phyloP scores from a whole-genome alignment of 2,113 vertebrate species.

The Sylvietta virens region DNA sequence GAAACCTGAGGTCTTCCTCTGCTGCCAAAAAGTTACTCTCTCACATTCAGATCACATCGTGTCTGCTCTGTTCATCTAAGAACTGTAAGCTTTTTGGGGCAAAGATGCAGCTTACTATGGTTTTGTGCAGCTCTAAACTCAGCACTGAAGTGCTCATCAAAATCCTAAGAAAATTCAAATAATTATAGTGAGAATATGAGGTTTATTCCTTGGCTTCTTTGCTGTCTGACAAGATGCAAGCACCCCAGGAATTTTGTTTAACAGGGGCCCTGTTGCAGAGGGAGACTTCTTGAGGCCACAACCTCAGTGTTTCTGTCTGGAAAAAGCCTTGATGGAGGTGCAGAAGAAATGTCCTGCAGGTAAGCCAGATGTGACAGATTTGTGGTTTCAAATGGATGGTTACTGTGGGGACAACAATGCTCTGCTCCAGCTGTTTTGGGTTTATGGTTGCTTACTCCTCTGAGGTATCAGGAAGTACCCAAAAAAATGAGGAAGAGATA shows the following conservation, averaged over 20 bases:
- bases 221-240: not conserved
- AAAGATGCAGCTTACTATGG: not conserved
- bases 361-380: not conserved
- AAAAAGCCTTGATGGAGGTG: not conserved
- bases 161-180: not conserved
- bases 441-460: not conserved
- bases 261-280: not conserved
- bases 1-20: not conserved
- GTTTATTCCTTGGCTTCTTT: not conserved
- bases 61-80: not conserved
- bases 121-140: not conserved
- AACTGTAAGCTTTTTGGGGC: not conserved
- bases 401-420: not conserved
- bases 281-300: not conserved
- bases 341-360: not conserved
- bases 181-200: not conserved
- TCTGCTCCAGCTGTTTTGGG: not conserved
- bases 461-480: not conserved
- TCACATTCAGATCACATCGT: not conserved
- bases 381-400: not conserved
- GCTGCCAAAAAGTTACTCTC: not conserved
- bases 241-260: not conserved
- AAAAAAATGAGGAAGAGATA: not conserved
- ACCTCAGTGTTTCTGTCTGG: not conserved
- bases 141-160: not conserved